Conservation (phyloP, 2,888 invertebrate genomes). For the Girardia tigrina region DNA sequence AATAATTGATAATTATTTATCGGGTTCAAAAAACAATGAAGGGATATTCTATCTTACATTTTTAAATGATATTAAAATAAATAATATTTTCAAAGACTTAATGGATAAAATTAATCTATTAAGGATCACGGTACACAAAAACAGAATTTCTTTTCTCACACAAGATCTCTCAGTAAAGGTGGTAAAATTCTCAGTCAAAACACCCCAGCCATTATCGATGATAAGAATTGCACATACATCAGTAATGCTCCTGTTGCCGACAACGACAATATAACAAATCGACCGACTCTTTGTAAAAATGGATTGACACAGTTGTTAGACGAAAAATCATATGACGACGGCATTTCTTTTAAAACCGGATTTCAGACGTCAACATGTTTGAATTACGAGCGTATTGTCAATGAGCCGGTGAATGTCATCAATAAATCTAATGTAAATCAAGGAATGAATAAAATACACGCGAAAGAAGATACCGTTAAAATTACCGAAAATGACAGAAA, state of each 20-base stretch:
- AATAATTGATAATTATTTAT: too few species aligned
- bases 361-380: neutral
- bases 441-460: neutral
- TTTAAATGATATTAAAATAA: too few species aligned
- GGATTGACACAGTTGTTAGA: neutral
- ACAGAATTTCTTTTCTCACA: neutral
- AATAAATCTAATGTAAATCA: neutral
- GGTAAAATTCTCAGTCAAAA: neutral
- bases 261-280: neutral
- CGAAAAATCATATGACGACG: constrained; percentile 19
- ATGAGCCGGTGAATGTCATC: neutral
- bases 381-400: neutral
- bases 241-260: neutral
- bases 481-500: neutral
- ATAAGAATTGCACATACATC: neutral
- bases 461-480: neutral
- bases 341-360: neutral
- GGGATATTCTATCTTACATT: too few species aligned
- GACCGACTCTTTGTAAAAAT: neutral
- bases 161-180: neutral
- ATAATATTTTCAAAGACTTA: too few species aligned
- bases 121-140: neutral
- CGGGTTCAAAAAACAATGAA: too few species aligned
- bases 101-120: neutral
- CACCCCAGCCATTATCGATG: neutral